These are phyloP conservation scores for Pomatostomus ruficeps DNA, from an alignment of 2,113 vertebrate species.

Conservation along the genomic window DNA sequence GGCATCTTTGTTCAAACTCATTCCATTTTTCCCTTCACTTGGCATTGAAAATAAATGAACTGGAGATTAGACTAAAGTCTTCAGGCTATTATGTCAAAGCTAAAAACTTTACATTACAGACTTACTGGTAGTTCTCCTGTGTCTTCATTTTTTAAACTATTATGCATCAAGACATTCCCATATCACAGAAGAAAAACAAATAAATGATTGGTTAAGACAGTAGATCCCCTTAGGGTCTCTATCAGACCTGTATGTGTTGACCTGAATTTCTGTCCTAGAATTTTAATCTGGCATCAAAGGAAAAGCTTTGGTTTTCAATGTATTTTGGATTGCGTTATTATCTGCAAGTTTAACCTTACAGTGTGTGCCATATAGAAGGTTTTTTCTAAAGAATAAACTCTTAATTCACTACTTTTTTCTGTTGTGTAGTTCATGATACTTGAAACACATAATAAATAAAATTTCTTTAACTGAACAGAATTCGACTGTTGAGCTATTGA, in stretches of 20 bases:
- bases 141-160: neutral
- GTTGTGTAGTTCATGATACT: neutral
- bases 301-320: neutral
- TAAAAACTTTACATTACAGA: neutral
- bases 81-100: neutral
- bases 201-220: conserved; percentile 9
- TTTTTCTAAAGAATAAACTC: neutral
- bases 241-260: neutral
- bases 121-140: neutral
- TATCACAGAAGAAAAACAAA: neutral
- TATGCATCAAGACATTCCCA: neutral
- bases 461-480: neutral
- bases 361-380: neutral
- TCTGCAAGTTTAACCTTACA: neutral
- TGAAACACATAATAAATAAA: neutral
- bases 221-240: neutral
- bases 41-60: conserved; percentile 9
- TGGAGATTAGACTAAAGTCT: neutral
- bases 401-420: neutral
- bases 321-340: neutral
- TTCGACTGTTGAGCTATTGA: neutral
- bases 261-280: neutral
- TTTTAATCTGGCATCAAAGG: neutral
- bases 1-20: neutral
- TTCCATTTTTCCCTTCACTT: conserved; percentile 5